Base-by-base conservation (phyloP, 53 echinoderm and acorn worm genomes). In the Paracentrotus lividus region DNA sequence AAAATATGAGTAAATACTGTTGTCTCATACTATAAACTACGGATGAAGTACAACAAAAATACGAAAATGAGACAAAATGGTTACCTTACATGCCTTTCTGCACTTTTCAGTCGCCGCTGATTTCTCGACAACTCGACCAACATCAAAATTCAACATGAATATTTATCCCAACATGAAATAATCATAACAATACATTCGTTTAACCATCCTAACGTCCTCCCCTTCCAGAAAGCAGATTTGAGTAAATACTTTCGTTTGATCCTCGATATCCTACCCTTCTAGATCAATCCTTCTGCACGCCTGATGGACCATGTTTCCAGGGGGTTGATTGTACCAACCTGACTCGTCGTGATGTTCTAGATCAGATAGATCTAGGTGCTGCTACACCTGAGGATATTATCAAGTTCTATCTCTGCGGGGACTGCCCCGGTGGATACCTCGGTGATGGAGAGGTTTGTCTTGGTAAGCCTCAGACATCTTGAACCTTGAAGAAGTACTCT, bases 391-490 rank as follows among this genome's bases (percentile, higher is more conserved):
- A 93, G 43, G 93, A 94, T 21, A 65, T 95, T 88, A 95, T 98
- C 93, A 94, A 94, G 75, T 96, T 95, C 21, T 98, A 94, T 66
- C 45, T 93, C 52, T 98, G 98, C 56, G 98, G 98, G 38, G 92
- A 94, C 7, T 98, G 98, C 67, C 98, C 98, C 0, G 88, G 89
- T 42, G 98, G 98, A 27, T 98, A 95, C 93, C 45, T 93, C 10
- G 98, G 98, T 7, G 95, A 97, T 84, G 98, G 98, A n/a, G 97
- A 97, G 68, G 89, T 85, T 24, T 98, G 98, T 69, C 59, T 54
- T 23, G 96, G 98, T 98, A 93, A 68, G 97, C 58, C n/a, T 9
- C 47, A n/a, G 18, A n/a, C n/a, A n/a, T n/a, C n/a, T n/a, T n/a
- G n/a, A n/a, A n/a, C n/a, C n/a, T n/a, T n/a, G n/a, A n/a, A n/a